Conservation (phyloP, 2,888 invertebrate genomes). For the Netelia virgata region DNA sequence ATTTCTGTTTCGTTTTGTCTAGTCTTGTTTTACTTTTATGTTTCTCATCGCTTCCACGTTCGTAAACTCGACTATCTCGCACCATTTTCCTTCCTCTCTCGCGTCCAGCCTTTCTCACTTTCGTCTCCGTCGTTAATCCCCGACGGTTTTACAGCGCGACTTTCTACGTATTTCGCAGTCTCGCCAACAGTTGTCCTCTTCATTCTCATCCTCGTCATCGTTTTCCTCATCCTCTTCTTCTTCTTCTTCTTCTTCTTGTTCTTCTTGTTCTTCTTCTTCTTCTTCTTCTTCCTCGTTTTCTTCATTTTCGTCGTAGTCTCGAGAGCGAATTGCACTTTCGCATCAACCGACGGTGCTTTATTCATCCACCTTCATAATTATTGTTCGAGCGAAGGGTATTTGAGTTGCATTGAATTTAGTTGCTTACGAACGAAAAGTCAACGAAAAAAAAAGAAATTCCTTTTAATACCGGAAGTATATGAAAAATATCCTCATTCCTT, state of each 20-base stretch:
- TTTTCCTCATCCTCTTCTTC: not conserved
- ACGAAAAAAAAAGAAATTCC: no score
- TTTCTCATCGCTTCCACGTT: not conserved
- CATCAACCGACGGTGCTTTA: slow-evolving; percentile 20
- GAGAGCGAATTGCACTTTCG: slow-evolving; percentile 27
- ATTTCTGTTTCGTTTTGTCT: not conserved
- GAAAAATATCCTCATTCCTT: no score
- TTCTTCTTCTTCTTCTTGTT: no score
- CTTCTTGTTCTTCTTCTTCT: not conserved
- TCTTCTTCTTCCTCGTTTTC: not conserved
- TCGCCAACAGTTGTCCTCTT: slow-evolving; percentile 42
- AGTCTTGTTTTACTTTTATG: not conserved
- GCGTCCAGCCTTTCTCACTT: slow-evolving; percentile 10
- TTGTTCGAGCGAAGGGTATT: not conserved
- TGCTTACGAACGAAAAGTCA: not conserved
- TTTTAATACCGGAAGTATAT: no score
- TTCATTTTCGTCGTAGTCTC: not conserved
- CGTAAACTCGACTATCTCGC: slow-evolving; percentile 1
- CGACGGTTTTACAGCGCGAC: slow-evolving; percentile 25
- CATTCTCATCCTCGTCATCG: slow-evolving; percentile 18
- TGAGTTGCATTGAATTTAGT: slow-evolving; percentile 28
- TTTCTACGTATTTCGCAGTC: slow-evolving; percentile 16
- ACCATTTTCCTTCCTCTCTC: slow-evolving; percentile 7
- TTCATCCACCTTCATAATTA: slow-evolving; percentile 39
- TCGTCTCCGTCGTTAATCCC: slow-evolving; percentile 35